These are phyloP conservation scores for Macrosteles quadrilineatus DNA, from an alignment of 1,140 invertebrate species.

Conservation along the genomic window DNA sequence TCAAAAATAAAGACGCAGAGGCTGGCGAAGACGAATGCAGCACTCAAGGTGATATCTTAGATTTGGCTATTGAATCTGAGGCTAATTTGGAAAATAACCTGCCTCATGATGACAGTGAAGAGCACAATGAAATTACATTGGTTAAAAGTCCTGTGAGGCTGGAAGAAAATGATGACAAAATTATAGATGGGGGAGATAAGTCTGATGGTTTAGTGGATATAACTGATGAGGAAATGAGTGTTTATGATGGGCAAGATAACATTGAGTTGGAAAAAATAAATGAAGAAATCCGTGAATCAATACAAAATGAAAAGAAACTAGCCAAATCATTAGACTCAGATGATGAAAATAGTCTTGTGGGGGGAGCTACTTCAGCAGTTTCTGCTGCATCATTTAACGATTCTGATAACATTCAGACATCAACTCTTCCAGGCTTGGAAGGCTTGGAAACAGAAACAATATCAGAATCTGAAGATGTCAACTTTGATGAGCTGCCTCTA, in stretches of 20 bases:
- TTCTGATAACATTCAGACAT: constrained; percentile 26
- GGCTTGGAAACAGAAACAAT: constrained; percentile 71
- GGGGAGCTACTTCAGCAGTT: constrained; percentile 41
- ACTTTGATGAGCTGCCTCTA: constrained; percentile 28
- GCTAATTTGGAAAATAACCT: constrained; percentile 29
- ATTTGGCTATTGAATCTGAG: constrained; percentile 34
- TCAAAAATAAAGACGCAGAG: constrained; percentile 26
- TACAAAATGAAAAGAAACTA: not conserved
- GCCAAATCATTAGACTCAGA: constrained; percentile 39
- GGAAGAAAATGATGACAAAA: constrained; percentile 21
- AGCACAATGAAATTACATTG: constrained; percentile 14
- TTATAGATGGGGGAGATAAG: constrained; percentile 35
- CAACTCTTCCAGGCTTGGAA: constrained; percentile 53
- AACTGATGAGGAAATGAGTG: constrained; percentile 42
- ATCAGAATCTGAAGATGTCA: constrained; percentile 56
- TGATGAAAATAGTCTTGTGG: constrained; percentile 38
- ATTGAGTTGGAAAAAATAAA: constrained; percentile 24
- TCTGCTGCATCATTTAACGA: constrained; percentile 35
- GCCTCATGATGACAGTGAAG: constrained; percentile 23
- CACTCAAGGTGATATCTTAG: constrained; percentile 36
- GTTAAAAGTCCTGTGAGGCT: not conserved
- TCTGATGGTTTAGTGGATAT: constrained; percentile 41
- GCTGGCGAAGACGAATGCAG: constrained; percentile 34
- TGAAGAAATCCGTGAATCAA: not conserved
- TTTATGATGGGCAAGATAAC: constrained; percentile 35